These are phyloP conservation scores for Clistopyga incitator DNA, from an alignment of 2,888 invertebrate species.

Conservation along the genomic window DNA sequence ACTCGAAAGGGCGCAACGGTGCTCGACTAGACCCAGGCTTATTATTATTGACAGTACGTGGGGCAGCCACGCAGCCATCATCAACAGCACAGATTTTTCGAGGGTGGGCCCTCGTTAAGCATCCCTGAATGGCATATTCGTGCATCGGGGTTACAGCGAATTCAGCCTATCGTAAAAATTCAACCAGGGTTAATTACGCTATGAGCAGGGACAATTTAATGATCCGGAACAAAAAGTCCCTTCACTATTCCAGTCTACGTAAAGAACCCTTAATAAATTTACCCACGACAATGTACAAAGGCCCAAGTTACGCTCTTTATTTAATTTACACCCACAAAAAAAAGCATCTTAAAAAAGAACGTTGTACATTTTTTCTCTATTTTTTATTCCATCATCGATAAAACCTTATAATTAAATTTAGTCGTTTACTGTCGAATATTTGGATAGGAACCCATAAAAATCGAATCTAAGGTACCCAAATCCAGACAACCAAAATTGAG, in stretches of 20 bases:
- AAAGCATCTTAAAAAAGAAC: no score
- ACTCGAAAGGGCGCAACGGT: slow-evolving; percentile 63
- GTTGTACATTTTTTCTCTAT: no score
- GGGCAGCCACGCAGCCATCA: slow-evolving; percentile 49
- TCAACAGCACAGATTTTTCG: slow-evolving; percentile 67
- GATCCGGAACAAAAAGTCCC: slow-evolving; percentile 66
- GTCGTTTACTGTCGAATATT: no score
- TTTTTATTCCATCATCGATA: no score
- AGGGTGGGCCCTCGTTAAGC: slow-evolving; percentile 67
- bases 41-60: slow-evolving; percentile 65
- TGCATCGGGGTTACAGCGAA: slow-evolving; percentile 27
- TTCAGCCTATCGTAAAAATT: slow-evolving; percentile 65
- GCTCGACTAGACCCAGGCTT: slow-evolving; percentile 62
- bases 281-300: slow-evolving; percentile 17
- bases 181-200: slow-evolving; percentile 69
- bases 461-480: no score
- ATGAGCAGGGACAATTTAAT: slow-evolving; percentile 72
- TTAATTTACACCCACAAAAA: slow-evolving; percentile 23
- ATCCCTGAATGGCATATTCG: slow-evolving; percentile 7
- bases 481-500: no score
- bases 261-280: neutral
- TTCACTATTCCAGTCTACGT: slow-evolving; percentile 10
- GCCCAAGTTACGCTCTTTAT: slow-evolving; percentile 34
- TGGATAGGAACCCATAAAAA: no score
- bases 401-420: no score